Conservation (phyloP, 2,797 vertebrate genomes). For the Chloroceryle amazona region DNA sequence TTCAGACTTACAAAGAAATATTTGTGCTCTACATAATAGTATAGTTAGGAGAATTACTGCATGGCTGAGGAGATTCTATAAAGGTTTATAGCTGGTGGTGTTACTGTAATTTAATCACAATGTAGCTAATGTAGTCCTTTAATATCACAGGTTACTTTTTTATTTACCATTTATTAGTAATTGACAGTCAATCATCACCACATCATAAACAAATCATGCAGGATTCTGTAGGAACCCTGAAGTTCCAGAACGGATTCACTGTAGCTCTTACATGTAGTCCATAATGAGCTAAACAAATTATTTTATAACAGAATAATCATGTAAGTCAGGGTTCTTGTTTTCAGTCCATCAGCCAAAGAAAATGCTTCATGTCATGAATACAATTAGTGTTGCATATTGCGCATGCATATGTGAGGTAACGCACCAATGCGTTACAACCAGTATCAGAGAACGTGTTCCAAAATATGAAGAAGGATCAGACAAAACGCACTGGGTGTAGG, state of each 20-base stretch:
- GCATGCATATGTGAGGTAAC: not conserved
- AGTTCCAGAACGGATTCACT: constrained; percentile 56
- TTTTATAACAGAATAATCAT: constrained; percentile 59
- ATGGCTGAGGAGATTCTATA: constrained; percentile 84
- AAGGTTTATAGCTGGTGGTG: constrained; percentile 85
- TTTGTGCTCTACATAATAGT: constrained; percentile 88
- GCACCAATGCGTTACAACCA: not conserved
- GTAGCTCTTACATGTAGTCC: not conserved
- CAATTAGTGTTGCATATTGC: constrained; percentile 36
- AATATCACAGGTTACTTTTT: constrained; percentile 83
- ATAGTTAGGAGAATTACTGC: constrained; percentile 86
- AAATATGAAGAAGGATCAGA: not conserved
- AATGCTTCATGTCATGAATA: constrained; percentile 33
- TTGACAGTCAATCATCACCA: constrained; percentile 86
- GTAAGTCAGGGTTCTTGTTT: constrained; percentile 48
- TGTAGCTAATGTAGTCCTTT: constrained; percentile 86
- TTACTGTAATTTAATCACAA: constrained; percentile 86
- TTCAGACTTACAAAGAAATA: constrained; percentile 88
- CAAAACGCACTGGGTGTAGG: not conserved
- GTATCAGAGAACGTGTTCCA: not conserved
- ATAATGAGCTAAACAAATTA: constrained; percentile 72
- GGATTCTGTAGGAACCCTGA: constrained; percentile 70
- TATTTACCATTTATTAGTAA: constrained; percentile 86
- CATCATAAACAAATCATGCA: constrained; percentile 84
- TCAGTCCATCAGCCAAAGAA: constrained; percentile 61